A percentile compares a stretch with the other conserved stretches of the same genome.
Evolutionary conservation across 2,888 invertebrate genomes (phyloP).

Genomic region (Pseudococcus viburni): DNA sequence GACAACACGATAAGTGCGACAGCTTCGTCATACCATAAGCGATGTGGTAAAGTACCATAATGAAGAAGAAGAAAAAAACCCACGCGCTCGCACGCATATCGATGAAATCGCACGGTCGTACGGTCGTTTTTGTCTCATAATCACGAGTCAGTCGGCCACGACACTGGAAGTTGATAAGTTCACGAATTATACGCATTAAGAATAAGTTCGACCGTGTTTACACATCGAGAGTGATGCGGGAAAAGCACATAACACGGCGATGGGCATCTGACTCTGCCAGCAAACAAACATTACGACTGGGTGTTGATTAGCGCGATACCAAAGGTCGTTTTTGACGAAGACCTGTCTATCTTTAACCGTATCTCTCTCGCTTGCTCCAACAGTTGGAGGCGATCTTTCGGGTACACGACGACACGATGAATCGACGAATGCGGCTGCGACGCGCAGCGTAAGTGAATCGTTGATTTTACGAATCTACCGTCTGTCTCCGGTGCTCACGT

Average conservation of each 20-base stretch:
- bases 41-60: not conserved
- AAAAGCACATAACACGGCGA: not conserved
- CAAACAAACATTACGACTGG: not conserved
- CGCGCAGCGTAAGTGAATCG: not conserved
- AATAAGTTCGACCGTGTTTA: not conserved
- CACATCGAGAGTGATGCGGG: not conserved
- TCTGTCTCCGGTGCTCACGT: too few relatives aligned
- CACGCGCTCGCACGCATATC: slow-evolving; percentile 14
- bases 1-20: not conserved
- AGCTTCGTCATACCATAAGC: not conserved
- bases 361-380: too few relatives aligned
- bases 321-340: not conserved
- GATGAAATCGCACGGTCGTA: not conserved
- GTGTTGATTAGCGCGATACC: not conserved
- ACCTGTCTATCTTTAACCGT: not conserved
- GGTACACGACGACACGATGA: not conserved
- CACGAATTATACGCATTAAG: not conserved
- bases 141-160: slow-evolving; percentile 2
- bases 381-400: not conserved
- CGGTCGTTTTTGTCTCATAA: not conserved
- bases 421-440: not conserved
- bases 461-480: too few relatives aligned
- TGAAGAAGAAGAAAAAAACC: not conserved
- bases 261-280: not conserved
- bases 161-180: not conserved